phyloP scores from a whole-genome alignment of 2,888 invertebrate species.

The Noctuana brunneofusca region DNA sequence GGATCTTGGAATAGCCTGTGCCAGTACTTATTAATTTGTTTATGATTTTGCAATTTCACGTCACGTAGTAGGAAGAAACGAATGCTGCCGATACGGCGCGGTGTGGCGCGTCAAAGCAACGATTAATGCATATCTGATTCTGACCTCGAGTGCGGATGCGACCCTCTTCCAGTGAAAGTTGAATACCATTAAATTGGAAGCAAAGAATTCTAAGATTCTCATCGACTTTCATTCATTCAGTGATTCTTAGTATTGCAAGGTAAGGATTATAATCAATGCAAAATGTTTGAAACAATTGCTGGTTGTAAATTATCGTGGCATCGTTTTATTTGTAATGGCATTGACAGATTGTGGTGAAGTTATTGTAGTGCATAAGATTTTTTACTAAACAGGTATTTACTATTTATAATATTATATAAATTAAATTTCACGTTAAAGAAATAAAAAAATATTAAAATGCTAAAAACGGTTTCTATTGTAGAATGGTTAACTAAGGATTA shows the following conservation, averaged over 20 bases:
- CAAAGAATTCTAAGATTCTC: conserved; percentile 40
- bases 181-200: conserved; percentile 41
- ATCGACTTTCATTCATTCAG: conserved; percentile 36
- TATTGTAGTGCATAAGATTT: too few relatives aligned
- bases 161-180: conserved; percentile 53
- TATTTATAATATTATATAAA: too few relatives aligned
- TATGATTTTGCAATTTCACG: conserved; percentile 33
- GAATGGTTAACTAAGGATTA: neutral
- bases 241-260: conserved; percentile 21
- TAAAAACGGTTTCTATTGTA: neutral
- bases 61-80: conserved; percentile 21
- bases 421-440: too few relatives aligned
- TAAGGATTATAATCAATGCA: conserved; percentile 17
- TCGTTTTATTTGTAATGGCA: neutral
- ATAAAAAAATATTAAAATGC: too few relatives aligned
- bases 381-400: too few relatives aligned
- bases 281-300: neutral
- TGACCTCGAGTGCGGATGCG: conserved; percentile 40
- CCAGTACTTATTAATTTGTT: neutral
- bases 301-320: neutral
- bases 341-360: too few relatives aligned
- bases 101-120: conserved; percentile 20
- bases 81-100: neutral
- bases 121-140: conserved; percentile 35
- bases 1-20: neutral